These are phyloP conservation scores for Diadegma fenestrale DNA, from an alignment of 2,888 invertebrate genomes.

Conservation along the genomic window DNA sequence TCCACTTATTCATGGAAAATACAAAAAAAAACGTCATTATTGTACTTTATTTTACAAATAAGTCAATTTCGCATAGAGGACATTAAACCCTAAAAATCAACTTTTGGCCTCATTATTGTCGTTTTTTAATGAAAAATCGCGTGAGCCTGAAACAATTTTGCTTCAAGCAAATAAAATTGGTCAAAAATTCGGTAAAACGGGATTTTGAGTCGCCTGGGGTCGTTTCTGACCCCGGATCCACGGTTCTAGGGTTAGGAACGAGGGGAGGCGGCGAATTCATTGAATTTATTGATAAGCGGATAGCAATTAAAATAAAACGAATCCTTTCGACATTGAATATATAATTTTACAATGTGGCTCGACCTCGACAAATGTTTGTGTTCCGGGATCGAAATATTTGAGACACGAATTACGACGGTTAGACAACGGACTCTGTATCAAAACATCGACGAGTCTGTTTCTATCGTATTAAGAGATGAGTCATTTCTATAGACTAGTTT, in stretches of 20 bases:
- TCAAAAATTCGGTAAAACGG: too few relatives aligned
- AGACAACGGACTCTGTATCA: conserved; percentile 14
- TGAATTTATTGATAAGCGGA: background rate
- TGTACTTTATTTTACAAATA: background rate
- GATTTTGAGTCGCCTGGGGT: too few relatives aligned
- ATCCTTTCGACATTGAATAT: background rate
- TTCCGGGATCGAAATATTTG: conserved; percentile 20
- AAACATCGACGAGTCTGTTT: conserved; percentile 24
- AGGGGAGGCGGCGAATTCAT: background rate
- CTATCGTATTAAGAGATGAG: conserved; percentile 50
- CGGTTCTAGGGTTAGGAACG: too few relatives aligned
- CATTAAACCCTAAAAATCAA: too few relatives aligned
- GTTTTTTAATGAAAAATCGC: too few relatives aligned
- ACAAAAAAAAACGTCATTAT: background rate
- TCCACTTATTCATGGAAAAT: too few relatives aligned
- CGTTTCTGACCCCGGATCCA: too few relatives aligned
- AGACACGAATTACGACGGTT: conserved; percentile 15
- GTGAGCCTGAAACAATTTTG: too few relatives aligned
- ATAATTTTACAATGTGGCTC: background rate
- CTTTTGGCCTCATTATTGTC: too few relatives aligned
- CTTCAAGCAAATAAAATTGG: too few relatives aligned
- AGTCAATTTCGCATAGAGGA: background rate
- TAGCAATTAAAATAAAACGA: background rate
- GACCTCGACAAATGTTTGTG: conserved; percentile 12
- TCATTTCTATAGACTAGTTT: conserved; percentile 39